These are phyloP conservation scores for Cyclophora punctaria DNA, from an alignment of 2,888 invertebrate genomes.

Conservation along the genomic window DNA sequence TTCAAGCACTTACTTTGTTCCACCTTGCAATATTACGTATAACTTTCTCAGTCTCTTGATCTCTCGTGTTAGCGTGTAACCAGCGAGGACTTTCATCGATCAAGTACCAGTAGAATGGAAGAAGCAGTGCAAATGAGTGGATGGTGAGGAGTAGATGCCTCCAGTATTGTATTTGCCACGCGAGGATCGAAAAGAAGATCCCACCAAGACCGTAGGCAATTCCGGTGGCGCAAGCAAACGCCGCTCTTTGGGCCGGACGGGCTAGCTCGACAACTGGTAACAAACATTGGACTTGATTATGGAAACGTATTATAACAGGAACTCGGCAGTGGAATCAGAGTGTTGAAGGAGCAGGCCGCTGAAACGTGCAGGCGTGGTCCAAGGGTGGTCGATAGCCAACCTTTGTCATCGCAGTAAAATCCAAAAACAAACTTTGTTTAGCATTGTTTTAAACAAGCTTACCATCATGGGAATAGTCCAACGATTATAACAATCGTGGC, in stretches of 20 bases:
- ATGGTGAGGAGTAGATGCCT: conserved; percentile 77
- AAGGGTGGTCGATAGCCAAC: no score
- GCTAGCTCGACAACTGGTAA: conserved; percentile 54
- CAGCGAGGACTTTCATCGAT: conserved; percentile 85
- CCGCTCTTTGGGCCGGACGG: conserved; percentile 50
- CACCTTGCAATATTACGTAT: conserved; percentile 77
- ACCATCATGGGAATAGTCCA: no score
- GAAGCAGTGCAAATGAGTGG: conserved; percentile 80
- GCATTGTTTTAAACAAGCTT: no score
- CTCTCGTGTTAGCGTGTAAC: conserved; percentile 78
- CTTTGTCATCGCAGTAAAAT: no score
- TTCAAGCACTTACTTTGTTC: conserved; percentile 64
- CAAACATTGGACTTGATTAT: not conserved
- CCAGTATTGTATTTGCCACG: conserved; percentile 78
- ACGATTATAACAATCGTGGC: no score
- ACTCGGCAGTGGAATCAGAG: no score
- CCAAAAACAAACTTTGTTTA: no score
- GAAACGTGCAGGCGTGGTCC: no score
- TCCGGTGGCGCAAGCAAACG: conserved; percentile 59
- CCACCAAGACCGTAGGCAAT: conserved; percentile 69
- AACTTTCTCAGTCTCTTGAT: conserved; percentile 72
- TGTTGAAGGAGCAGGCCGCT: no score
- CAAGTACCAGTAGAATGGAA: conserved; percentile 80
- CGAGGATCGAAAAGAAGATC: conserved; percentile 62
- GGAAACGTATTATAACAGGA: not conserved